Evolutionary conservation across 1,140 invertebrate species (phyloP).

Genomic region (Sarcophaga peregrina): DNA sequence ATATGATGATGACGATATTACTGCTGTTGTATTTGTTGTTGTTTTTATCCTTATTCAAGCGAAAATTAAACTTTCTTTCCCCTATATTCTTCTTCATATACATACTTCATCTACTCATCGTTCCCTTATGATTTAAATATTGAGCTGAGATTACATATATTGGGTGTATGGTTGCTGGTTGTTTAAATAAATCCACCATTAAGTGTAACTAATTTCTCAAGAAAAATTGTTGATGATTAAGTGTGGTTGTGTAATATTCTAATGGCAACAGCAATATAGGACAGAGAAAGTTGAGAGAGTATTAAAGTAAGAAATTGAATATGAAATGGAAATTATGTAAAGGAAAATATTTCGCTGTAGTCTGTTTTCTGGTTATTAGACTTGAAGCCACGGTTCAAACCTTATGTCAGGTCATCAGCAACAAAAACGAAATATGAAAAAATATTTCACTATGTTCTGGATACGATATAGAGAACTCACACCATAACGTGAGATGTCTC

Average conservation of each 20-base stretch:
- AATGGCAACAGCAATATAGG: not conserved
- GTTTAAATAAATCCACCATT: slow-evolving; percentile 16
- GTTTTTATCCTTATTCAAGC: not conserved
- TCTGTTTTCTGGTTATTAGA: too few relatives aligned
- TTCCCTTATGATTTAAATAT: slow-evolving; percentile 25
- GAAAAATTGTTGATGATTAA: slow-evolving; percentile 2
- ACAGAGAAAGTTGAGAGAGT: not conserved
- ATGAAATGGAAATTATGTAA: too few relatives aligned
- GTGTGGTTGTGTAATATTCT: not conserved
- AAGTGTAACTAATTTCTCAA: slow-evolving; percentile 29
- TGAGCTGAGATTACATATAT: not conserved
- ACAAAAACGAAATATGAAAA: too few relatives aligned
- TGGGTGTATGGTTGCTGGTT: not conserved
- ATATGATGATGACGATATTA: not conserved
- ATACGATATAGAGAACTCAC: too few relatives aligned
- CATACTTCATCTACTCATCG: not conserved
- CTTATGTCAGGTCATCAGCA: too few relatives aligned
- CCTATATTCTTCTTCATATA: not conserved
- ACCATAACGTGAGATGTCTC: too few relatives aligned
- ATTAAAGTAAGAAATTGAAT: not conserved
- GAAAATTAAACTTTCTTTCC: slow-evolving; percentile 2
- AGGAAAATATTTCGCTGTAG: too few relatives aligned
- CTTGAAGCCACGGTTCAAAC: too few relatives aligned
- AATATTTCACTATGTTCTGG: too few relatives aligned
- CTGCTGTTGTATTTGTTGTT: not conserved